A percentile compares a stretch with the other conserved stretches of the same genome.
phyloP scores from a whole-genome alignment of 2,888 invertebrate species.

The Apamea epomidion region DNA sequence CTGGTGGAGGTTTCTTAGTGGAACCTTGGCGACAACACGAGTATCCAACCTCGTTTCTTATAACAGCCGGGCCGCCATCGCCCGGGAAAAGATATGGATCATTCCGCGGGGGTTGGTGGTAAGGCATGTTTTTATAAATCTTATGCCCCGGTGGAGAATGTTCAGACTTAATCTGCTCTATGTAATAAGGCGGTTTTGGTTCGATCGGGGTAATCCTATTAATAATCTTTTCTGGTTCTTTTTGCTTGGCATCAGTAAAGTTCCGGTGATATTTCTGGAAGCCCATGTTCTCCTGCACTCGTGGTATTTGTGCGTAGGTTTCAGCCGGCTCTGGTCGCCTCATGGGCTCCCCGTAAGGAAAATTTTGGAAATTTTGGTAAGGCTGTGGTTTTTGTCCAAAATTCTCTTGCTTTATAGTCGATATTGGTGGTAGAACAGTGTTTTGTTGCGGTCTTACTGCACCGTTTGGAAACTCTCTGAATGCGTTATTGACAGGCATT shows the following conservation, averaged over 20 bases:
- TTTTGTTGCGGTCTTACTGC: slow-evolving; percentile 76
- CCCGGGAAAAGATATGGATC: slow-evolving; percentile 92
- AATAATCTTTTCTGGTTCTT: slow-evolving; percentile 74
- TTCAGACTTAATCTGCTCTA: slow-evolving; percentile 89
- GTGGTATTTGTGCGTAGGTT: slow-evolving; percentile 77
- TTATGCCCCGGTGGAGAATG: slow-evolving; percentile 89
- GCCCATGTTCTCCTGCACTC: slow-evolving; percentile 82
- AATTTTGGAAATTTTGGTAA: slow-evolving; percentile 83
- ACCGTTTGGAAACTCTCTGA: slow-evolving; percentile 82
- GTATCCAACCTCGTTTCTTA: slow-evolving; percentile 92
- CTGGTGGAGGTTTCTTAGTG: slow-evolving; percentile 93
- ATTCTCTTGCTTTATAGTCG: slow-evolving; percentile 88
- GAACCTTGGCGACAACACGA: slow-evolving; percentile 94
- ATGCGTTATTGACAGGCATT: slow-evolving; percentile 73
- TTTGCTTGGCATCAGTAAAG: slow-evolving; percentile 74
- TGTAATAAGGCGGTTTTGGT: slow-evolving; percentile 86
- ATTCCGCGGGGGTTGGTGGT: slow-evolving; percentile 80
- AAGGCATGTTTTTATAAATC: slow-evolving; percentile 88
- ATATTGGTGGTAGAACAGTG: slow-evolving; percentile 86
- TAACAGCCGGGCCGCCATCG: slow-evolving; percentile 92
- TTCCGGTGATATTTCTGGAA: slow-evolving; percentile 86
- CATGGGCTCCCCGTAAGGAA: slow-evolving; percentile 74
- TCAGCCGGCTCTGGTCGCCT: slow-evolving; percentile 77
- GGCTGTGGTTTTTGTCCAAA: slow-evolving; percentile 81
- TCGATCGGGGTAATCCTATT: slow-evolving; percentile 73